These are phyloP conservation scores for Platycercus adscitus DNA, from an alignment of 2,113 vertebrate species.

Conservation along the genomic window DNA sequence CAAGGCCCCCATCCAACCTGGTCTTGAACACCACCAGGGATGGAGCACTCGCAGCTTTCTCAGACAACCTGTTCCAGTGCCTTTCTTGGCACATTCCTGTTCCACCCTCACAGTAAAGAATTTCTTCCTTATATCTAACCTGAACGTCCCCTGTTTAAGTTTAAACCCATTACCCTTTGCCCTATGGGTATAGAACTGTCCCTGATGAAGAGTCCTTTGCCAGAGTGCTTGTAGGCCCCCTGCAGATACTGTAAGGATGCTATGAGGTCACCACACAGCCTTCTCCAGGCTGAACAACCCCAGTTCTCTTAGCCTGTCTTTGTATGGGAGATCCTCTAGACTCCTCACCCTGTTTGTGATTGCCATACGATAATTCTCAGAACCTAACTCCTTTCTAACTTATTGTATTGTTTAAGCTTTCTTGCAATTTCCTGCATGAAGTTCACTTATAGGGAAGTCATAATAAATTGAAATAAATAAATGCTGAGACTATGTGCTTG, in stretches of 20 bases:
- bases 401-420: background rate
- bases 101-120: background rate
- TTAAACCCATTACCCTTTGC: background rate
- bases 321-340: background rate
- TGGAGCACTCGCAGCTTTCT: background rate
- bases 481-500: background rate
- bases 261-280: background rate
- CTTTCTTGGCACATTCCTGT: background rate
- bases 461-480: background rate
- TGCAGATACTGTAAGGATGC: background rate
- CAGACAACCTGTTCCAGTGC: background rate
- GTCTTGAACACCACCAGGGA: background rate
- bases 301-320: background rate
- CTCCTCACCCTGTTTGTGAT: background rate
- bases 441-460: background rate
- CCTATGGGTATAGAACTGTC: background rate
- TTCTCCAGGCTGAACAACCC: background rate
- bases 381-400: background rate
- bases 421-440: background rate
- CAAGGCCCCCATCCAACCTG: background rate
- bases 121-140: background rate
- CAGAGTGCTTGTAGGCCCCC: background rate
- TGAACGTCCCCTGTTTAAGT: background rate
- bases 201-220: background rate
- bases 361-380: background rate